Evolutionary conservation across 2,797 vertebrate genomes (phyloP).

Genomic region (Prionace glauca): DNA sequence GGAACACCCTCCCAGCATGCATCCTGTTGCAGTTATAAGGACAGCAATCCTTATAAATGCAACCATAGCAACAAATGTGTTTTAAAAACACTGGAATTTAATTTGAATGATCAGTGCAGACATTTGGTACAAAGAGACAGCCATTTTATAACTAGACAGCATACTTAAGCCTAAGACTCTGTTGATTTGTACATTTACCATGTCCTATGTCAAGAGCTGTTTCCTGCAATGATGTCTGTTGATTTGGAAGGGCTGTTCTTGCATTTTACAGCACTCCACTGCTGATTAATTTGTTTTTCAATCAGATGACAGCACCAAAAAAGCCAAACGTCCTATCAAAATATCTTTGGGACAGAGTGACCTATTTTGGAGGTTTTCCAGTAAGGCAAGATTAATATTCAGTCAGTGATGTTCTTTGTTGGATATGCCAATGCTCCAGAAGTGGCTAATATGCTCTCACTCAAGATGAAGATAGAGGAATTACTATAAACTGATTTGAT

Average conservation of each 20-base stretch:
- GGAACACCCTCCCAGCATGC: too few relatives aligned
- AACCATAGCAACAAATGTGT: too few relatives aligned
- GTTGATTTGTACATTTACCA: not conserved
- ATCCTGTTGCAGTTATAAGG: too few relatives aligned
- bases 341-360: not conserved
- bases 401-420: conserved; percentile 23
- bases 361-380: not conserved
- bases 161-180: not conserved
- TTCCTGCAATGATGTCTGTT: conserved; percentile 1
- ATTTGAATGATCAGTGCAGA: not conserved
- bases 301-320: not conserved
- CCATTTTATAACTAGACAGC: not conserved
- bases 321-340: conserved; percentile 5
- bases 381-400: conserved; percentile 8
- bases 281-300: conserved; percentile 18
- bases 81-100: not conserved
- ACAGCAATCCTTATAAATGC: too few relatives aligned
- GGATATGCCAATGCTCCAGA: not conserved
- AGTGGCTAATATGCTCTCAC: not conserved
- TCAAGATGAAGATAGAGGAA: conserved; percentile 6
- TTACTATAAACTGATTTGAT: conserved; percentile 19
- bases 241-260: not conserved
- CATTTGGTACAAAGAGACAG: not conserved
- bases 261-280: not conserved
- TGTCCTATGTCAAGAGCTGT: not conserved